These are phyloP conservation scores for Acanthochromis polyacanthus DNA, from an alignment of 2,113 vertebrate species.

Conservation along the genomic window DNA sequence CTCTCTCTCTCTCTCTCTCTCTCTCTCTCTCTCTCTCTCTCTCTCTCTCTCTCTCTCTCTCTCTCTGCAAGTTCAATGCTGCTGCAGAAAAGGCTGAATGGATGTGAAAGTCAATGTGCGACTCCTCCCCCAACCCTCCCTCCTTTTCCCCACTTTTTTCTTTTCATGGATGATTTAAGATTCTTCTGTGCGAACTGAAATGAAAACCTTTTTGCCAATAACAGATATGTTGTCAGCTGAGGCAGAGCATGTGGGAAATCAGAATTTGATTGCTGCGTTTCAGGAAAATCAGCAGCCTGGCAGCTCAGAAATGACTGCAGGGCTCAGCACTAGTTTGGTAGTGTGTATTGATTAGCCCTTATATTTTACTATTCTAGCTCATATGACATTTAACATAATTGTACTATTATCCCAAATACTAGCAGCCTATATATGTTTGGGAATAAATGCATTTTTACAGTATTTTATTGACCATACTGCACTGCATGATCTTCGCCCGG, in stretches of 20 bases:
- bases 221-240: slow-evolving; percentile 2
- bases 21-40: background rate
- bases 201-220: slow-evolving; percentile 15
- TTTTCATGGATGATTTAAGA: slow-evolving; percentile 56
- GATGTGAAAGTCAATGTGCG: slow-evolving; percentile 81
- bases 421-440: background rate
- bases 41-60: slow-evolving; percentile 10
- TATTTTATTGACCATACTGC: background rate
- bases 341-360: background rate
- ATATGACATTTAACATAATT: background rate
- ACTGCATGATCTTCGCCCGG: too few relatives aligned
- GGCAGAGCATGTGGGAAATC: background rate
- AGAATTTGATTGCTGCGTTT: background rate
- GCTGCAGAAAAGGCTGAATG: slow-evolving; percentile 77
- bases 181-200: slow-evolving; percentile 39
- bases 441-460: background rate
- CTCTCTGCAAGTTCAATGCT: slow-evolving; percentile 70
- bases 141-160: background rate
- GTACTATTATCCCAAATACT: background rate
- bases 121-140: slow-evolving; percentile 78
- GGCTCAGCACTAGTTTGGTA: background rate
- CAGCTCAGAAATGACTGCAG: background rate
- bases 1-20: slow-evolving; percentile 4
- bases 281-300: background rate
- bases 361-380: background rate